phyloP scores from a whole-genome alignment of 2,113 vertebrate genomes.

The Corythoichthys haematopterus region DNA sequence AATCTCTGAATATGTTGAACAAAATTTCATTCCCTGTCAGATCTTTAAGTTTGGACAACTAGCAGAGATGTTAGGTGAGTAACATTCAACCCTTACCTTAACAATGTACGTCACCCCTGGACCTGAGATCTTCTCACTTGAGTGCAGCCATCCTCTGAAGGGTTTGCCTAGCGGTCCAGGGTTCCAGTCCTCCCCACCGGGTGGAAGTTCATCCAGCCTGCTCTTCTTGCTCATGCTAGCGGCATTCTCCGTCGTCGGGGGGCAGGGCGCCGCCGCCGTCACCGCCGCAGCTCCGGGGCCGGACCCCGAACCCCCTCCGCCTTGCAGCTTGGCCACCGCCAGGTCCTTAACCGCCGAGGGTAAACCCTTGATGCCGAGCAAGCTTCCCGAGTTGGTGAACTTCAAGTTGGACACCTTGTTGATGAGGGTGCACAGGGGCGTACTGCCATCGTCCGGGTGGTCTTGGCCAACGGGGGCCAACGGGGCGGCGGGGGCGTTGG shows the following conservation, averaged over 20 bases:
- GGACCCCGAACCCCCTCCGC: conserved; percentile 77
- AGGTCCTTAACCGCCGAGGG: conserved; percentile 96
- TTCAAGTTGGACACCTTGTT: conserved; percentile 98
- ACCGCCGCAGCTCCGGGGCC: conserved; percentile 62
- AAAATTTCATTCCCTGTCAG: too few species aligned
- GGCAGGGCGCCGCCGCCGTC: conserved; percentile 74
- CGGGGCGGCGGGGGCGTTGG: conserved; percentile 62
- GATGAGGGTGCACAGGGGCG: conserved; percentile 90
- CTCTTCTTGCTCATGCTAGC: conserved; percentile 81
- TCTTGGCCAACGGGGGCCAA: conserved; percentile 64
- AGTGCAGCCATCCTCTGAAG: conserved; percentile 84
- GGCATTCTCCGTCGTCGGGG: conserved; percentile 78
- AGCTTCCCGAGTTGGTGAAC: conserved; percentile 86
- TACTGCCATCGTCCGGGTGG: conserved; percentile 90
- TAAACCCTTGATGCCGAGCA: conserved; percentile 89
- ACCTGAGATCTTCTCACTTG: conserved; percentile 92
- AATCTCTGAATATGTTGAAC: too few species aligned
- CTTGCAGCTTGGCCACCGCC: conserved; percentile 90
- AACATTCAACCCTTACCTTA: conserved; percentile 81
- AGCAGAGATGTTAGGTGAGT: background rate
- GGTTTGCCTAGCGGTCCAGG: conserved; percentile 79
- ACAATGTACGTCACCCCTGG: conserved; percentile 94
- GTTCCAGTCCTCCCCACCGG: conserved; percentile 80
- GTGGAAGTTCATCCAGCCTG: conserved; percentile 77
- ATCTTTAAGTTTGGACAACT: too few species aligned